phyloP scores from a whole-genome alignment of 2,113 vertebrate species.

The Corydoras sp. region DNA sequence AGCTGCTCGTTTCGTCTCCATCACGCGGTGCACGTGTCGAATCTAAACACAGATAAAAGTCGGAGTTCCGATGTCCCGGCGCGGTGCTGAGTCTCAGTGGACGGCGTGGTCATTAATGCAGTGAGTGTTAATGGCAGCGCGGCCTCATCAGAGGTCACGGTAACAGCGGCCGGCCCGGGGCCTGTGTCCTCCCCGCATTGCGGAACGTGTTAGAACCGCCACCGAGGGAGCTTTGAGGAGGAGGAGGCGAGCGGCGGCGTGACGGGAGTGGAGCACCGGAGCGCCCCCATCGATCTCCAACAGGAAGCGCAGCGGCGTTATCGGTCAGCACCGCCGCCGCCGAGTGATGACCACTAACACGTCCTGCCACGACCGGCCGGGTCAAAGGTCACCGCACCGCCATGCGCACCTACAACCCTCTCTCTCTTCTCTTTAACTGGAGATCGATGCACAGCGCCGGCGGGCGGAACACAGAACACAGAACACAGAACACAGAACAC shows the following conservation, averaged over 20 bases:
- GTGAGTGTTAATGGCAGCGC: neutral
- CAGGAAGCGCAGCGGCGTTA: conserved; percentile 10
- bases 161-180: conserved; percentile 12
- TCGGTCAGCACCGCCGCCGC: neutral
- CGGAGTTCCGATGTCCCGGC: no score
- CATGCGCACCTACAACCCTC: neutral
- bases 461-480: neutral
- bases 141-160: neutral
- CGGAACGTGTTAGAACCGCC: neutral
- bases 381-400: neutral
- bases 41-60: no score
- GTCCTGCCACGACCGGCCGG: neutral
- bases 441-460: conserved; percentile 1
- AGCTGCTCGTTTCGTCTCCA: no score
- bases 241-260: neutral
- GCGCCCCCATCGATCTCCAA: conserved; percentile 31
- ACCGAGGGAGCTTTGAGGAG: conserved; percentile 11
- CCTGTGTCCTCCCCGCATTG: conserved; percentile 11
- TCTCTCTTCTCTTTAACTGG: neutral
- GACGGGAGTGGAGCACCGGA: neutral
- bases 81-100: no score
- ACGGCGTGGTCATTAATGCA: no score
- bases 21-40: no score
- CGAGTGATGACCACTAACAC: conserved; percentile 18
- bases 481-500: no score